Conservation (phyloP, 2,888 invertebrate genomes). For the Abscondita cerata region DNA sequence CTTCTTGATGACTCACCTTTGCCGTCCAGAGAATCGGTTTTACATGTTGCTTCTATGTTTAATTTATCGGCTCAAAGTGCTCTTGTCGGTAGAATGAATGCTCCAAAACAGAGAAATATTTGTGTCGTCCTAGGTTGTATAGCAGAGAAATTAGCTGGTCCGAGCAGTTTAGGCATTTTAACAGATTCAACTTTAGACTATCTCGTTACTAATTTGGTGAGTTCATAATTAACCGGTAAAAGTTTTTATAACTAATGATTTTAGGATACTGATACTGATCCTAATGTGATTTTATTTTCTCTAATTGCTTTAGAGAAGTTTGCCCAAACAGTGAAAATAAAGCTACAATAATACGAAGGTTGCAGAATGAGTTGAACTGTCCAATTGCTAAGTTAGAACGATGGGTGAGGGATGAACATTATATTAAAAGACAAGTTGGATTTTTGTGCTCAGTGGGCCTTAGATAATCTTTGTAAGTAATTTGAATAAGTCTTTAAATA, state of each 20-base stretch:
- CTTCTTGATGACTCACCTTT: slow-evolving; percentile 91
- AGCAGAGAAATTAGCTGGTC: slow-evolving; percentile 91
- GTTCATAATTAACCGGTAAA: slow-evolving; percentile 37
- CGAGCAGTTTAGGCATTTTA: slow-evolving; percentile 83
- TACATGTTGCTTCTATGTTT: slow-evolving; percentile 72
- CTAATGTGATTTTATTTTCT: slow-evolving; percentile 21
- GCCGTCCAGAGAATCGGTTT: slow-evolving; percentile 75
- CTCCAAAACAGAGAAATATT: slow-evolving; percentile 74
- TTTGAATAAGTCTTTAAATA: no score
- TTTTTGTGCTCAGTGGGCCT: slow-evolving; percentile 93
- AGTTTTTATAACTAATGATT: not conserved
- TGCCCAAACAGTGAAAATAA: slow-evolving; percentile 93
- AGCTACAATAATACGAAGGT: slow-evolving; percentile 72
- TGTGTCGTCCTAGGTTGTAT: slow-evolving; percentile 90
- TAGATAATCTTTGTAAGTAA: slow-evolving; percentile 87
- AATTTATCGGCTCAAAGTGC: slow-evolving; percentile 66
- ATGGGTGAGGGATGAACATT: slow-evolving; percentile 68
- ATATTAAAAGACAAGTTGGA: slow-evolving; percentile 81
- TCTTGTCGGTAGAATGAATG: slow-evolving; percentile 54
- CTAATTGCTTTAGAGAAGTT: slow-evolving; percentile 92
- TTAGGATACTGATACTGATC: slow-evolving; percentile 19
- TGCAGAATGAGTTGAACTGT: slow-evolving; percentile 67
- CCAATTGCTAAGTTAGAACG: slow-evolving; percentile 75
- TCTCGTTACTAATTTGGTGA: slow-evolving; percentile 78
- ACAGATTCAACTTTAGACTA: slow-evolving; percentile 81